These are phyloP conservation scores for Philhelius pedissequus DNA, from an alignment of 2,888 invertebrate species.

Conservation along the genomic window DNA sequence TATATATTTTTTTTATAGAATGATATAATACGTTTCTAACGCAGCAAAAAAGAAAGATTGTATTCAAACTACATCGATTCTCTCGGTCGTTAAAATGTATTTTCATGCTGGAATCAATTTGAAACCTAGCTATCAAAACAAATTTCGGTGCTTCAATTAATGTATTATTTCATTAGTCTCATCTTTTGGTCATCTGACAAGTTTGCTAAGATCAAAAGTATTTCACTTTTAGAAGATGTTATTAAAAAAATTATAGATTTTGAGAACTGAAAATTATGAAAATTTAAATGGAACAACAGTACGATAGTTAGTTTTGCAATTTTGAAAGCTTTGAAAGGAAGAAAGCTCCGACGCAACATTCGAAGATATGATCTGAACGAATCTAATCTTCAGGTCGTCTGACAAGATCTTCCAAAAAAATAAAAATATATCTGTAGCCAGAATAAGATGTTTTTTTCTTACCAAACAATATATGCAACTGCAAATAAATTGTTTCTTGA, in stretches of 20 bases:
- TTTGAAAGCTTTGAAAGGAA: neutral
- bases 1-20: neutral
- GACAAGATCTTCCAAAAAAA: neutral
- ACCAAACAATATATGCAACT: neutral
- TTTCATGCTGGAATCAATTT: neutral
- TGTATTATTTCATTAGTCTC: neutral
- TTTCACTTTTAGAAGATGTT: neutral
- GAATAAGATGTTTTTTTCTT: neutral
- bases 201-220: too few relatives aligned
- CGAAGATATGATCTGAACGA: neutral
- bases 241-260: too few relatives aligned
- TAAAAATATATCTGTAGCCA: neutral
- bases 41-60: neutral
- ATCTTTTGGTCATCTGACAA: neutral
- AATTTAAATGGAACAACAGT: neutral
- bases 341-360: neutral
- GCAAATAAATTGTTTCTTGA: neutral
- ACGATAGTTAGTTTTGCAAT: neutral
- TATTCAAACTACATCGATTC: neutral
- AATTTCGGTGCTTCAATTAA: neutral
- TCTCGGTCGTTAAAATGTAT: neutral
- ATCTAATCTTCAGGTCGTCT: neutral
- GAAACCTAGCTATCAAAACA: neutral
- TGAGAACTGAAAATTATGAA: neutral
- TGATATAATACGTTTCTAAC: neutral